Base-by-base conservation (phyloP, 92 coral and sea anemone genomes). In the Phenganax stokvisi region DNA sequence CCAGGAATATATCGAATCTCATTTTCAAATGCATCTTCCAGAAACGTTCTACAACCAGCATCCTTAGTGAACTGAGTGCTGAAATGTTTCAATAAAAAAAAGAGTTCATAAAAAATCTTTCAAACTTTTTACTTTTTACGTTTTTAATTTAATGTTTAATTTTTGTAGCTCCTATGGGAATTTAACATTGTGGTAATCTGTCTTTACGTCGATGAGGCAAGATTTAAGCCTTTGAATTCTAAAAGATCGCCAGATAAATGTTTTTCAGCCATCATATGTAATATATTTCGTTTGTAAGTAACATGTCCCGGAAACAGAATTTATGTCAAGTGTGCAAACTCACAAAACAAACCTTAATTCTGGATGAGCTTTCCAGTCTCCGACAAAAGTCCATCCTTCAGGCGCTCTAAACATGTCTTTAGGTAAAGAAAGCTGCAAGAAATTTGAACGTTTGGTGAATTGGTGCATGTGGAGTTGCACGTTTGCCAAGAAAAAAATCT, bases 1-100 rank as follows among this genome's bases (percentile, higher is more conserved):
- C 97, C 97, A 12, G 96, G 97, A 63, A 93, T 73, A 89, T 86
- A 85, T 37, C 97, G 86, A 25, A 87, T 85, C 87, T 93, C 93
- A 72, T 89, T 89, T 85, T 93, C 96, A 56, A 89, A 93, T 11
- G 71, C 93, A 71, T 89, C 97, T n/a, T 93, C 93, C 8, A 91
- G 84, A 64, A 91, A 91, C 3, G 82, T 81, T 65, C 83, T 93
- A 51, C 68, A 56, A 20, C 84, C 80, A 71, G 64, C 57, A 56
- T 85, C 80, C 62, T 56, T 51, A 25, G 56, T 56, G 65, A 55
- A 75, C 25, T 75, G 80, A 75, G 64, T 75, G 64, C 80, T 75
- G 47, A 37, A 37, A 37, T 37, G 47, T 1, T 37, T 37, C 47
- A 37, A 37, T 65, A 65, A 65, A 11, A 44, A 65, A 10, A 65